Evolutionary conservation across 2,888 invertebrate species (phyloP), one percentile per base, ranked within the genome.

Genomic region (Eupithecia insigniata): DNA sequence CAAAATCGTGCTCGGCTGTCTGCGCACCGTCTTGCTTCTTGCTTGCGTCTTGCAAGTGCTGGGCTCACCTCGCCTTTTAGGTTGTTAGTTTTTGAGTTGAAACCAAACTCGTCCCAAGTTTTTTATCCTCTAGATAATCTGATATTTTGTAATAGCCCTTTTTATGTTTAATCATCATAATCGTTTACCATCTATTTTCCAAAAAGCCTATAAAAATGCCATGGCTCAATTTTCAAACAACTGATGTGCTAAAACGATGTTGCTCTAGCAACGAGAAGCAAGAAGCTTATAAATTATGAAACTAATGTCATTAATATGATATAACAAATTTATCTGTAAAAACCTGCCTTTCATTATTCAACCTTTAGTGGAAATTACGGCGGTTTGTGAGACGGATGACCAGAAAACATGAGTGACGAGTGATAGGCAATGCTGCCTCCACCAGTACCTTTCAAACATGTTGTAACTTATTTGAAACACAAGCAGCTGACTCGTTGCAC

Each of bases 391-490:
- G 55, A 55, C 26, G 26, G 1, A 26, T 55, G 55, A 55, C 55
- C 55, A 55, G 55, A 55, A 55, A 55, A 55, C 55, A 55, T 26
- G 14, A 55, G 26, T 22, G 26, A 55, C 12, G 55, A 51, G 51
- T 8, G 22, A 51, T 51, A 26, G 26, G 26, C 26, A 26, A 70
- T 12, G 7, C 22, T 70, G 71, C 39, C 46, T n/a, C 4, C n/a
- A 32, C 51, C 68, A 51, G 74, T 75, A 75, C 74, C 51, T 16
- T 68, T 69, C 64, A 67, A 62, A 12, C 36, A 32, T 76, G 69
- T 22, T 66, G 75, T 64, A 76, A 76, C 68, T 16, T 65, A 34
- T 55, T 67, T 16, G 66, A 62, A 62, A 62, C 61, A 26, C 26
- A 55, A n/a, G 55, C 26, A 14, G 55, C 55, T 55, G 55, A 55